phyloP scores from a whole-genome alignment of 2,888 invertebrate species.

The Tipula vernalis region DNA sequence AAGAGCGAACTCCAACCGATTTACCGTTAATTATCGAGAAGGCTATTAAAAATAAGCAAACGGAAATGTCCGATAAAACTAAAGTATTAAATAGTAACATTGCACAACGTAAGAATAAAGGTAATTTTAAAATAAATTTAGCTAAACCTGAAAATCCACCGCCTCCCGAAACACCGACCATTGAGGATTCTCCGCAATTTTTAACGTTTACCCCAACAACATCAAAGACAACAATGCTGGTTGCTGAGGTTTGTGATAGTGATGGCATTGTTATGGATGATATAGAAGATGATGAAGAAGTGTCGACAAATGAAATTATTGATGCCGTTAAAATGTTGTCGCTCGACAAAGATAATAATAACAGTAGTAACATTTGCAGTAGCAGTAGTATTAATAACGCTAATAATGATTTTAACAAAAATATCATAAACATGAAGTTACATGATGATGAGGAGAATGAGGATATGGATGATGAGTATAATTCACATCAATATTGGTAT shows the following conservation, averaged over 20 bases:
- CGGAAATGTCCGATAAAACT: conserved; percentile 11
- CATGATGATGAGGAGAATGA: conserved; percentile 20
- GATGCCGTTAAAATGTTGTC: neutral
- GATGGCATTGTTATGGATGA: neutral
- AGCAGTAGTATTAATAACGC: conserved; percentile 12
- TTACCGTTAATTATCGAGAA: conserved; percentile 17
- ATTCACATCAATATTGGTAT: conserved; percentile 44
- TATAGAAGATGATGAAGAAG: neutral
- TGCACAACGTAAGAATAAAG: neutral
- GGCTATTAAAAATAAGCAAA: conserved; percentile 15
- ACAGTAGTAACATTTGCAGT: neutral
- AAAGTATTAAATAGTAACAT: conserved; percentile 5
- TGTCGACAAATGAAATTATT: neutral
- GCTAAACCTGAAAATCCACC: neutral
- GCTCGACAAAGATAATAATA: neutral
- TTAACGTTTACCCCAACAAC: neutral
- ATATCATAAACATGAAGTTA: conserved; percentile 20
- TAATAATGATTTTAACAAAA: conserved; percentile 20
- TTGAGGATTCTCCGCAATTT: conserved; percentile 14
- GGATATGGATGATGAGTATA: conserved; percentile 35
- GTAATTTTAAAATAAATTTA: neutral
- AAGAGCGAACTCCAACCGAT: conserved; percentile 15
- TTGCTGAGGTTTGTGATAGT: neutral
- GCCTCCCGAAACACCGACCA: conserved; percentile 13
- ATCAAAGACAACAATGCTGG: neutral